A percentile compares a stretch with the other conserved stretches of the same genome.
Conservation (phyloP, 2,113 vertebrate species). For the Scomber japonicus region DNA sequence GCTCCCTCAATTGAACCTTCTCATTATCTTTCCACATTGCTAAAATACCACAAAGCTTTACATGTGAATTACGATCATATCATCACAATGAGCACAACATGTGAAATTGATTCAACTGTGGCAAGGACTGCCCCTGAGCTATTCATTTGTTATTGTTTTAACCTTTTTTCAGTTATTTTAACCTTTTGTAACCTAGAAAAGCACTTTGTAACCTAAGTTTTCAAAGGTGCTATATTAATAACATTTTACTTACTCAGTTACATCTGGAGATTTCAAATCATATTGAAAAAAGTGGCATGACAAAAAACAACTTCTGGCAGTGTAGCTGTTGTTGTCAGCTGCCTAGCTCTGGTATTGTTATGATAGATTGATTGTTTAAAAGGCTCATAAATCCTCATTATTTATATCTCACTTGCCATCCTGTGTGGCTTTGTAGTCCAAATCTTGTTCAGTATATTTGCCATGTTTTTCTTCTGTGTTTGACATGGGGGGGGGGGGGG, state of each 20-base stretch:
- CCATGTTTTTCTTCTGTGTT: neutral
- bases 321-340: neutral
- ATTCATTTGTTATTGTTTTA: neutral
- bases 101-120: neutral
- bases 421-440: conserved; percentile 18
- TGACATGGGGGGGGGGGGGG: too few species aligned
- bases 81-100: neutral
- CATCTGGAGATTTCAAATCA: neutral
- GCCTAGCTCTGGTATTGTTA: neutral
- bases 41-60: conserved; percentile 25
- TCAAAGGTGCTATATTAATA: too few species aligned
- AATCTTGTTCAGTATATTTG: conserved; percentile 17
- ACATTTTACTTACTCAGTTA: neutral
- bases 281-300: neutral
- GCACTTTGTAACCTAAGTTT: too few species aligned
- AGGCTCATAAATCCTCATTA: neutral
- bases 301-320: neutral
- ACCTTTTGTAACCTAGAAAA: too few species aligned
- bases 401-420: neutral
- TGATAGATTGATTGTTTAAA: conserved; percentile 15
- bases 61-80: neutral
- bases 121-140: neutral
- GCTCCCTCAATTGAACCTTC: too few species aligned
- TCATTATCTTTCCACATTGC: too few species aligned
- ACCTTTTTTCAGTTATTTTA: too few species aligned